phyloP scores from a whole-genome alignment of 2,888 invertebrate species.

The Pelosia muscerda region DNA sequence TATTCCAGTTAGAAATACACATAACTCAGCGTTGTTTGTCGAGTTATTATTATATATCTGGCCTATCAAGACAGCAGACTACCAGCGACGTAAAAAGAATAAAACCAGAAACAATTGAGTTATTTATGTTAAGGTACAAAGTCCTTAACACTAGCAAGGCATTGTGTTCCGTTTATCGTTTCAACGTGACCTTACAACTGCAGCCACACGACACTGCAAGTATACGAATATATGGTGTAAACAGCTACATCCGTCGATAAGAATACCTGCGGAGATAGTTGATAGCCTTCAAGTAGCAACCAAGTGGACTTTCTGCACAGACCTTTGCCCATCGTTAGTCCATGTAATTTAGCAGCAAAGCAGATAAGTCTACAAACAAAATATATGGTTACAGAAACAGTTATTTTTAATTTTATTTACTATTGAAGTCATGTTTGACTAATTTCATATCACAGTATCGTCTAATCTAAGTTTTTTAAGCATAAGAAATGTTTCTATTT shows the following conservation, averaged over 20 bases:
- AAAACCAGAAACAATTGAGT: not conserved
- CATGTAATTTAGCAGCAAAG: constrained; percentile 26
- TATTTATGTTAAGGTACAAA: not conserved
- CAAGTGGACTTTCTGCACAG: not conserved
- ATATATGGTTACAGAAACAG: constrained; percentile 14
- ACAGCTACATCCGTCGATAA: not conserved
- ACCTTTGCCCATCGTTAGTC: constrained; percentile 16
- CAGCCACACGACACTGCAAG: not conserved
- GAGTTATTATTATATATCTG: not conserved
- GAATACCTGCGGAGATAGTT: not conserved
- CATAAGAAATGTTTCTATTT: constrained; percentile 14
- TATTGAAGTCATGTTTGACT: constrained; percentile 44
- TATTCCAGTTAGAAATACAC: not conserved
- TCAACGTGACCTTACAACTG: not conserved
- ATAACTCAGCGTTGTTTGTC: not conserved
- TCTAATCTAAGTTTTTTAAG: constrained; percentile 43
- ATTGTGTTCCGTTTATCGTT: not conserved
- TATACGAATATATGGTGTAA: not conserved
- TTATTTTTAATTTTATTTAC: constrained; percentile 31
- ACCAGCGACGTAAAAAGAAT: not conserved
- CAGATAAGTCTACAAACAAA: constrained; percentile 46
- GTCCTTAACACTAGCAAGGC: not conserved
- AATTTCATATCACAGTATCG: constrained; percentile 72
- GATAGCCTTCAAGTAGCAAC: not conserved
- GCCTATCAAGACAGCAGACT: not conserved